Evolutionary conservation across 2,888 invertebrate species (phyloP).

Genomic region (Leptopilina syphax): DNA sequence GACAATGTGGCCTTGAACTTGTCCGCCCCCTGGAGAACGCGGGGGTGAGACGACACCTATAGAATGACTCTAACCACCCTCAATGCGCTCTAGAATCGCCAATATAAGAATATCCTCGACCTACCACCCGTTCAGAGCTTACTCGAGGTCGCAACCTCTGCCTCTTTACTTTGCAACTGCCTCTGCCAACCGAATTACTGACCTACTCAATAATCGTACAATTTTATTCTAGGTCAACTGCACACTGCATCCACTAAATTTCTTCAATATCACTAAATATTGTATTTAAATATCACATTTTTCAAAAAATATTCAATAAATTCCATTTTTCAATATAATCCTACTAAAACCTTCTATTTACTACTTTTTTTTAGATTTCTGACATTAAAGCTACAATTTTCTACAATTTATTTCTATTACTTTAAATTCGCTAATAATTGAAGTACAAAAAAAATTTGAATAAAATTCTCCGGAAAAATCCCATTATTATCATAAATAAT

Average conservation of each 20-base stretch:
- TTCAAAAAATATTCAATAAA: no score
- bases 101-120: conserved; percentile 54
- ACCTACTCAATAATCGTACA: conserved; percentile 58
- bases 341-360: no score
- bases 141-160: conserved; percentile 58
- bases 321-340: no score
- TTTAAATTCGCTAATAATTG: no score
- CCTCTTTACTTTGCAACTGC: conserved; percentile 45
- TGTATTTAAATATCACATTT: neutral
- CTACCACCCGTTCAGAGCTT: conserved; percentile 44
- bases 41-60: conserved; percentile 10
- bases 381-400: no score
- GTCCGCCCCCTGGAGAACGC: conserved; percentile 56
- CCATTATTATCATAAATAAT: no score
- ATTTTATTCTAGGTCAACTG: conserved; percentile 27
- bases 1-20: conserved; percentile 71
- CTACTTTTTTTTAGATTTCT: no score
- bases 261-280: neutral
- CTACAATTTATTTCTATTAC: no score
- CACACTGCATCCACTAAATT: neutral
- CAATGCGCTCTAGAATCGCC: conserved; percentile 34
- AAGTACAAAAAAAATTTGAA: no score
- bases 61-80: conserved; percentile 45
- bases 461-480: no score
- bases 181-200: conserved; percentile 55